Conservation (phyloP, 2,888 invertebrate species). For the Nomada fabriciana region DNA sequence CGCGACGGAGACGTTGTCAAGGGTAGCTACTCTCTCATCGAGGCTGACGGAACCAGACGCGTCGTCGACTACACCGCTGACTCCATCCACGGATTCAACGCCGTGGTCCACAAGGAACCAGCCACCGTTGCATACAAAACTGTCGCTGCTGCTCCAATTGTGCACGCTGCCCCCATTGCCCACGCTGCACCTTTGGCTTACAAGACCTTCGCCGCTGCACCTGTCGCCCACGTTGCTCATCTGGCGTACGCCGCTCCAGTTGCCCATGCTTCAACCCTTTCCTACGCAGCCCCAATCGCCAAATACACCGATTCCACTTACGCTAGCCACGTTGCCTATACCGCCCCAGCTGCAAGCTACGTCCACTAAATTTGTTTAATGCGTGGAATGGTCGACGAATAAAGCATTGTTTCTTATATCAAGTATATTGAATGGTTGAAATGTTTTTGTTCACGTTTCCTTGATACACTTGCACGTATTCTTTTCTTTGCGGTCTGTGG, state of each 20-base stretch:
- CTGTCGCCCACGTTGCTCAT: constrained; percentile 59
- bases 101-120: constrained; percentile 80
- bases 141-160: constrained; percentile 76
- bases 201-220: constrained; percentile 36
- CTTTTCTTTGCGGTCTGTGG: no score
- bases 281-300: constrained; percentile 75
- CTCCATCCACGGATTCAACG: constrained; percentile 80
- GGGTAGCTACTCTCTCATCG: constrained; percentile 84
- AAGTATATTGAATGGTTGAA: constrained; percentile 26
- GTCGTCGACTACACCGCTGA: constrained; percentile 81
- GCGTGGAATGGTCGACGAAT: constrained; percentile 52
- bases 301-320: constrained; percentile 46
- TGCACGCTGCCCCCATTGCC: constrained; percentile 54
- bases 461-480: no score
- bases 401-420: constrained; percentile 62
- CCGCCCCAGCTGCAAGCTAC: constrained; percentile 77
- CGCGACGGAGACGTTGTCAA: constrained; percentile 80
- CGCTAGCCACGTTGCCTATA: constrained; percentile 35
- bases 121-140: constrained; percentile 78
- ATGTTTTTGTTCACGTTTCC: no score
- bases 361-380: constrained; percentile 70
- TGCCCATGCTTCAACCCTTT: constrained; percentile 44
- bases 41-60: constrained; percentile 84
- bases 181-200: constrained; percentile 67
- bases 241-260: constrained; percentile 75